Conservation (phyloP, 1,140 invertebrate genomes). For the Drosophila persimilis region DNA sequence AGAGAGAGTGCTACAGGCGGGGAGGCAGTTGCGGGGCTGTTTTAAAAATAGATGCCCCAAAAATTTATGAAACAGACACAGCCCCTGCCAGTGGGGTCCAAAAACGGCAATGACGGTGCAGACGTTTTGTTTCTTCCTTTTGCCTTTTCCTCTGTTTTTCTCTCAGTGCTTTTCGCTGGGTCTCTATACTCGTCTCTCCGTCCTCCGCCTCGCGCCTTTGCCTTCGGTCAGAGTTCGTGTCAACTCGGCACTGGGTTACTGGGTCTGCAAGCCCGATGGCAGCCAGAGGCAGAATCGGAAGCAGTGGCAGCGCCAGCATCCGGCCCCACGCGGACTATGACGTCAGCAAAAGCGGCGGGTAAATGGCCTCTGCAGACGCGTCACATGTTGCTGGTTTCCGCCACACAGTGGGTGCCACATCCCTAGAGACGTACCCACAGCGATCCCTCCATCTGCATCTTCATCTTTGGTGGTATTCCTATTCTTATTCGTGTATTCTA, state of each 20-base stretch:
- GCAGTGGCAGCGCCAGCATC: slow-evolving; percentile 15
- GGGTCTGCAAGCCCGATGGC: slow-evolving; percentile 32
- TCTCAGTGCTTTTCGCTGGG: neutral
- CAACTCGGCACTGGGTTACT: slow-evolving; percentile 59
- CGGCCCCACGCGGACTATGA: slow-evolving; percentile 49
- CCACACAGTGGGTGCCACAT: slow-evolving; percentile 12
- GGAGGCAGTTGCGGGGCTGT: neutral
- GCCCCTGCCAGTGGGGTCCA: neutral
- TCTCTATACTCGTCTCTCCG: neutral
- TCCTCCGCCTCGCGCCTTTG: neutral
- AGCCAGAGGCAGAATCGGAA: slow-evolving; percentile 8
- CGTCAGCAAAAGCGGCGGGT: slow-evolving; percentile 71
- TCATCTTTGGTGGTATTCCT: too few relatives aligned
- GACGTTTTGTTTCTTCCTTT: slow-evolving; percentile 1
- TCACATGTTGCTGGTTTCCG: slow-evolving; percentile 70
- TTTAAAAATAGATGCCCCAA: slow-evolving; percentile 36
- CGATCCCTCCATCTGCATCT: neutral
- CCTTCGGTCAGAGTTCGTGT: slow-evolving; percentile 25
- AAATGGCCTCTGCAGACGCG: slow-evolving; percentile 74
- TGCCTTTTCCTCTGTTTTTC: neutral
- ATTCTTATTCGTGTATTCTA: too few relatives aligned
- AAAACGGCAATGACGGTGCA: slow-evolving; percentile 2
- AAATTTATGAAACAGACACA: slow-evolving; percentile 47
- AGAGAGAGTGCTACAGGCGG: slow-evolving; percentile 2
- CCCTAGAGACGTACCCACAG: slow-evolving; percentile 3